A percentile compares a stretch with the other conserved stretches of the same genome.
Evolutionary conservation across 2,113 vertebrate species (phyloP).

Genomic region (Odocoileus hemionus): DNA sequence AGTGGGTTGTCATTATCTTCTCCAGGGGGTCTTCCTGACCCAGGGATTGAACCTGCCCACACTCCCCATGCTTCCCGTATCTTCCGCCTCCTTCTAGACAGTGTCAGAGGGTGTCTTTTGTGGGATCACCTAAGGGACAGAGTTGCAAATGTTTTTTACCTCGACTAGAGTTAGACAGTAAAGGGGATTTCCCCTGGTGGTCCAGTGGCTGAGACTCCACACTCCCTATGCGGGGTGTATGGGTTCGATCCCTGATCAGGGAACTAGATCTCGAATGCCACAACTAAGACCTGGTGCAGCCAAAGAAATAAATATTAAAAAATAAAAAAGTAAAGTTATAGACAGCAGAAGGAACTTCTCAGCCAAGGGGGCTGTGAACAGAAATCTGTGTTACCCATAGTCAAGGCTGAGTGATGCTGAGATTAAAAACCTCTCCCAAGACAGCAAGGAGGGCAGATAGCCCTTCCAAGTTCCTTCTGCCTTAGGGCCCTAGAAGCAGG

Average conservation of each 20-base stretch:
- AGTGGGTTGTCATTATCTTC: neutral
- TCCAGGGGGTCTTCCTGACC: neutral
- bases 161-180: neutral
- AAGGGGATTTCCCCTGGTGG: neutral
- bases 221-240: neutral
- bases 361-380: neutral
- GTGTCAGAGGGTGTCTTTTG: neutral
- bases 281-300: neutral
- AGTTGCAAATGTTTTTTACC: neutral
- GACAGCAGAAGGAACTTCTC: neutral
- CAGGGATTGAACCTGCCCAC: neutral
- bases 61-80: fast-evolving
- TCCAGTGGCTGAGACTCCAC: neutral
- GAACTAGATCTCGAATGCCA: neutral
- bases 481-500: neutral
- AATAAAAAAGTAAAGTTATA: neutral
- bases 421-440: neutral
- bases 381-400: fast-evolving
- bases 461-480: neutral
- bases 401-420: neutral
- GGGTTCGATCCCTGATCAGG: neutral
- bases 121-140: neutral
- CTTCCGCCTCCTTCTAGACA: neutral
- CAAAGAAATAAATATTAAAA: neutral
- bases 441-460: neutral